Evolutionary conservation across 2,888 invertebrate genomes (phyloP).

Genomic region (Agelastica alni): DNA sequence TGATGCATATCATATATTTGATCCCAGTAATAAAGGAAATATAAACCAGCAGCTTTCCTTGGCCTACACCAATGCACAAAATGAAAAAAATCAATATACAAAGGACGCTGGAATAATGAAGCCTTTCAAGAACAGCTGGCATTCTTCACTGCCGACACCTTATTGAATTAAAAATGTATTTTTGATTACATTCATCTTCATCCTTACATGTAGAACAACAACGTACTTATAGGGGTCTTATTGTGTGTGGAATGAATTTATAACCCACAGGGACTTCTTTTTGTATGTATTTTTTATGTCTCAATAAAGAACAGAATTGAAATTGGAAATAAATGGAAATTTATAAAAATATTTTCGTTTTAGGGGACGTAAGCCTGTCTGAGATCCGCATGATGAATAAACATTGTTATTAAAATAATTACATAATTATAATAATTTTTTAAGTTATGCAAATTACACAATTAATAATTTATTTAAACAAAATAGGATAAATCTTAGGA

Average conservation of each 20-base stretch:
- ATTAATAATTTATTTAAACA: no score
- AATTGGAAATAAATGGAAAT: slow-evolving; percentile 1
- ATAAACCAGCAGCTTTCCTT: no score
- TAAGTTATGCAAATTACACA: no score
- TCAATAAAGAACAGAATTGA: slow-evolving; percentile 10
- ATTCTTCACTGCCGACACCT: slow-evolving; percentile 33
- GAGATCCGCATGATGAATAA: no score
- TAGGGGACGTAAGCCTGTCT: no score
- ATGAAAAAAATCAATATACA: slow-evolving; percentile 21
- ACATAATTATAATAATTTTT: no score
- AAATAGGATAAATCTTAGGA: no score
- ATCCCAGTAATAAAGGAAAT: no score
- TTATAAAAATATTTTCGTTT: no score
- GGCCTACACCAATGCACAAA: slow-evolving; percentile 10
- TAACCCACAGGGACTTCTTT: slow-evolving; percentile 24
- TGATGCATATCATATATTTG: no score
- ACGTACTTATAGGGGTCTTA: slow-evolving; percentile 30
- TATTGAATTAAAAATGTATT: slow-evolving; percentile 42
- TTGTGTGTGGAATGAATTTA: slow-evolving; percentile 24
- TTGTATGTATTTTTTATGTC: slow-evolving; percentile 18
- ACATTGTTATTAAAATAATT: no score
- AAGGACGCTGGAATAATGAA: slow-evolving; percentile 25
- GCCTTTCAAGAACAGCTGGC: slow-evolving; percentile 39
- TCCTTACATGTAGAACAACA: slow-evolving; percentile 25
- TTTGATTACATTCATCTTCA: slow-evolving; percentile 31